Percentiles rank a stretch among this genome's conserved stretches.
phyloP scores from a whole-genome alignment of 1,140 invertebrate species.

The Penaeus vannamei region DNA sequence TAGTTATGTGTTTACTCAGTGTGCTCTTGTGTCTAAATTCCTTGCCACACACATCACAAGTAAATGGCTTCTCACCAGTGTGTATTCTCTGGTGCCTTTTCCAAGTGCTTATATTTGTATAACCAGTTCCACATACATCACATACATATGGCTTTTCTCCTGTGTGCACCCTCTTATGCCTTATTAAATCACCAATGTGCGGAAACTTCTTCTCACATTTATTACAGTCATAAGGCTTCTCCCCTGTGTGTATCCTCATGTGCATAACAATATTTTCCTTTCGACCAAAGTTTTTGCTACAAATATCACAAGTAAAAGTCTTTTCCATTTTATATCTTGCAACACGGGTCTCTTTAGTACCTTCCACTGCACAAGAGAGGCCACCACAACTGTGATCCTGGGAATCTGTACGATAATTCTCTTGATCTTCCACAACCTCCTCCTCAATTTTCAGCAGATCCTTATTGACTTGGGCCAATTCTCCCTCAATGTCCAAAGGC shows the following conservation, averaged over 20 bases:
- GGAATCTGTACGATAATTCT: too few species aligned
- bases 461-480: too few species aligned
- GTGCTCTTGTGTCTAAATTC: not conserved
- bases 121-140: not conserved
- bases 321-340: too few species aligned
- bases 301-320: not conserved
- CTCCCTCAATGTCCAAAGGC: too few species aligned
- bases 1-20: not conserved
- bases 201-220: slow-evolving; percentile 18
- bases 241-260: not conserved
- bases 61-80: not conserved
- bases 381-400: too few species aligned
- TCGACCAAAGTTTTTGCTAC: not conserved
- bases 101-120: not conserved
- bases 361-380: too few species aligned
- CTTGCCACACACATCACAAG: slow-evolving; percentile 1
- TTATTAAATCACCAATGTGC: not conserved
- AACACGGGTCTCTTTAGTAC: too few species aligned
- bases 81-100: not conserved
- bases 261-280: not conserved
- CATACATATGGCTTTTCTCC: not conserved
- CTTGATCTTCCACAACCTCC: too few species aligned
- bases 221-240: not conserved
- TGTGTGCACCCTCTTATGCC: not conserved
- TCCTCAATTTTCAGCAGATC: too few species aligned